Conservation (phyloP, 2,113 vertebrate genomes). For the Plotosus lineatus region DNA sequence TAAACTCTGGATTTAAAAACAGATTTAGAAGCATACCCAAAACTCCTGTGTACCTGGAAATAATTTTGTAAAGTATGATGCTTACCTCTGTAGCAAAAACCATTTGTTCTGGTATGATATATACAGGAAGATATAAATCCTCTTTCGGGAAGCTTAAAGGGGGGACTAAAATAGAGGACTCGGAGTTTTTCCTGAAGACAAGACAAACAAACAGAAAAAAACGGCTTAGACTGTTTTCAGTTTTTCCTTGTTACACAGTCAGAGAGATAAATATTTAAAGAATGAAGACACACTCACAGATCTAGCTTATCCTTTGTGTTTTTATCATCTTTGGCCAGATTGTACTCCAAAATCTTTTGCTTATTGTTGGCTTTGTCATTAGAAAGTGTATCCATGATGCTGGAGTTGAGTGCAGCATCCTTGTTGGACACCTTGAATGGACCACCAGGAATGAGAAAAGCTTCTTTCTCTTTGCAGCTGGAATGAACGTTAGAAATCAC, state of each 20-base stretch:
- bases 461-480: conserved; percentile 72
- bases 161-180: conserved; percentile 60
- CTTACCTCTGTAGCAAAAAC: conserved; percentile 82
- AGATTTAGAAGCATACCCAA: neutral
- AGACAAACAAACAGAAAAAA: conserved; percentile 30
- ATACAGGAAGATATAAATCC: conserved; percentile 71
- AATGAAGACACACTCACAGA: conserved; percentile 63
- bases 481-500: conserved; percentile 45
- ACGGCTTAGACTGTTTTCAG: conserved; percentile 1
- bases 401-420: conserved; percentile 61
- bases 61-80: neutral
- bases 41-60: neutral
- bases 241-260: neutral
- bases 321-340: conserved; percentile 67
- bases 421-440: conserved; percentile 78
- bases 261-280: neutral
- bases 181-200: conserved; percentile 66
- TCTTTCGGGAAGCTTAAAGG: conserved; percentile 67
- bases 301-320: conserved; percentile 68
- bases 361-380: conserved; percentile 67
- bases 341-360: conserved; percentile 76
- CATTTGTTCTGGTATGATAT: conserved; percentile 72
- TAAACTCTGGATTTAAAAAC: neutral
- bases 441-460: conserved; percentile 69
- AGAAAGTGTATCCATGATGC: conserved; percentile 54